Evolutionary conservation across 2,113 vertebrate genomes (phyloP).

Genomic region (Leptocoma aspasia): DNA sequence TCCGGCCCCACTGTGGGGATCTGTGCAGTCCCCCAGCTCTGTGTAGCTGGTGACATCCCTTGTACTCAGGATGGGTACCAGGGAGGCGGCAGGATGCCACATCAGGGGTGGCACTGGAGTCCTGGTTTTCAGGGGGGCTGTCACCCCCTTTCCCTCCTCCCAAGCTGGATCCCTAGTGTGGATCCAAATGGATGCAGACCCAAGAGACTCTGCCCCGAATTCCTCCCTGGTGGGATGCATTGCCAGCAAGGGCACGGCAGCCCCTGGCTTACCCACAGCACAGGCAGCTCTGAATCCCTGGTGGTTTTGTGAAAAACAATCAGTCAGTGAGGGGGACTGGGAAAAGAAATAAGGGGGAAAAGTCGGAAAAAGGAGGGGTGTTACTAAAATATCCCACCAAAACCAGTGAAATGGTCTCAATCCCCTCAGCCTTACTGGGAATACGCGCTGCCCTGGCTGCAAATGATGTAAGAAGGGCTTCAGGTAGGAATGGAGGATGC

Average conservation of each 20-base stretch:
- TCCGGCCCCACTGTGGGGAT: neutral
- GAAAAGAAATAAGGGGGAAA: neutral
- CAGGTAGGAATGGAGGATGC: neutral
- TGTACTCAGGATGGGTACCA: neutral
- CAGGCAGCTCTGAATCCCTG: neutral
- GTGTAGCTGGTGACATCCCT: neutral
- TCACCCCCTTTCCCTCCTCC: neutral
- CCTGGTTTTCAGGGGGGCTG: neutral
- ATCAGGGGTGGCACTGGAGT: neutral
- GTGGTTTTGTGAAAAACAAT: neutral
- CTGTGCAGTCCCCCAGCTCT: neutral
- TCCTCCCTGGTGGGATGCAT: neutral
- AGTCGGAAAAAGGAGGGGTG: neutral
- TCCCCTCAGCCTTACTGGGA: neutral
- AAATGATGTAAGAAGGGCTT: neutral
- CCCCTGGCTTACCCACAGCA: neutral
- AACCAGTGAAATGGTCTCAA: neutral
- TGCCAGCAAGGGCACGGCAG: neutral
- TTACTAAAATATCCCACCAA: neutral
- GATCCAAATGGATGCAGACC: neutral
- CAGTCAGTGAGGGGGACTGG: neutral
- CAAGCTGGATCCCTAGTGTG: neutral
- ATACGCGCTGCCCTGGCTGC: accelerated
- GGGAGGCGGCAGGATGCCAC: neutral
- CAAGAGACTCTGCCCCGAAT: neutral